These are phyloP conservation scores for Prionailurus bengalensis DNA, from an alignment of 2,113 vertebrate genomes.

Conservation along the genomic window DNA sequence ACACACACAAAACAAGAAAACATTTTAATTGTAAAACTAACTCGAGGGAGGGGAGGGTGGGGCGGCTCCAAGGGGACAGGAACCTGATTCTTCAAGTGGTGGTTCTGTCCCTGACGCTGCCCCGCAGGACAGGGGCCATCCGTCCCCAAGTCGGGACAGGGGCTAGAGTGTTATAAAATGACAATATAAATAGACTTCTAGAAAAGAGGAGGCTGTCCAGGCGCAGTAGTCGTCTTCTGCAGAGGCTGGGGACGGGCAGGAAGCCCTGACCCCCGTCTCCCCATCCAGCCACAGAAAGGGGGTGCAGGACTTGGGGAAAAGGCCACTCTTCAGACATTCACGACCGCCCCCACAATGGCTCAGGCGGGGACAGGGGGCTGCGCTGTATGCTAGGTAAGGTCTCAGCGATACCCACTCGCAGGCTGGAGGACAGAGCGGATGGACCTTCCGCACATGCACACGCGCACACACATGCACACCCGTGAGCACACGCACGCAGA, in stretches of 20 bases:
- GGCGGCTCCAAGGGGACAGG: neutral
- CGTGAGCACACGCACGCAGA: accelerated
- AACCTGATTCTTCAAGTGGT: conserved; percentile 64
- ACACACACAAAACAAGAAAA: conserved; percentile 70
- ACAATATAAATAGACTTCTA: conserved; percentile 86
- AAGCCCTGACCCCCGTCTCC: neutral
- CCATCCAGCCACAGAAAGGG: neutral
- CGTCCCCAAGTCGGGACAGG: neutral
- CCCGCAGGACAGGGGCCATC: neutral
- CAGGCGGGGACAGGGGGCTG: conserved; percentile 17
- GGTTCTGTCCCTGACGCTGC: conserved; percentile 6
- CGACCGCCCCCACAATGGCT: conserved; percentile 69
- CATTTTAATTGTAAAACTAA: conserved; percentile 84
- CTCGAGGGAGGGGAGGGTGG: neutral
- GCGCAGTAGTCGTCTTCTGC: conserved; percentile 81
- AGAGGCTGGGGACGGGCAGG: neutral
- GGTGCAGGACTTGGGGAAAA: conserved; percentile 39
- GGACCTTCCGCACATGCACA: neutral
- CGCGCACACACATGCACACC: accelerated
- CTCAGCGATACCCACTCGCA: neutral
- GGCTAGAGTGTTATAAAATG: conserved; percentile 80
- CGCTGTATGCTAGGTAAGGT: neutral
- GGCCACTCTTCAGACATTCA: conserved; percentile 81
- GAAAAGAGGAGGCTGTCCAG: conserved; percentile 78
- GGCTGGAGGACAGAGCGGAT: neutral